Evolutionary conservation across 1,140 invertebrate genomes (phyloP).

Genomic region (Monomorium pharaonis): DNA sequence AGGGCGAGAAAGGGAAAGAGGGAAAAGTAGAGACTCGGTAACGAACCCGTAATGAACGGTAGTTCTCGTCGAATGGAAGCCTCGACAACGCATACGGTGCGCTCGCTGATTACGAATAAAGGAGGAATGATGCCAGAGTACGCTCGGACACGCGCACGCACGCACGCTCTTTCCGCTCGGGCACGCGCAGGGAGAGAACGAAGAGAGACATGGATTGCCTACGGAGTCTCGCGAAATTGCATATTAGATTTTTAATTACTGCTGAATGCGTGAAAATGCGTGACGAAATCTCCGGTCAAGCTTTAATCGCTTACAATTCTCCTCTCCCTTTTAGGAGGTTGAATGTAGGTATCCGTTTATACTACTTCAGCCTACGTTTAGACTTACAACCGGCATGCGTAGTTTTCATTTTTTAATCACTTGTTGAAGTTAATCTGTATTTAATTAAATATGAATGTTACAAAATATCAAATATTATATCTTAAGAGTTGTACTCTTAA

Average conservation of each 20-base stretch:
- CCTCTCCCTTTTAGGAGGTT: not conserved
- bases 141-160: constrained; percentile 30
- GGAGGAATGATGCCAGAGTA: constrained; percentile 33
- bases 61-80: constrained; percentile 26
- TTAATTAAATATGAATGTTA: no score
- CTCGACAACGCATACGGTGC: not conserved
- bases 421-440: no score
- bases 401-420: no score
- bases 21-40: constrained; percentile 4
- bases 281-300: not conserved
- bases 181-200: constrained; percentile 41
- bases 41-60: constrained; percentile 55
- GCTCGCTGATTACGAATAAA: constrained; percentile 52
- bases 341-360: not conserved
- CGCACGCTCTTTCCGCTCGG: constrained; percentile 12
- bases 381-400: no score
- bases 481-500: no score
- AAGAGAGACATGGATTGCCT: not conserved
- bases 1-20: not conserved
- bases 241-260: not conserved
- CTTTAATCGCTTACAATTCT: not conserved
- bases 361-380: no score
- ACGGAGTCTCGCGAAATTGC: not conserved
- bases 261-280: not conserved
- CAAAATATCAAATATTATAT: no score